Base-by-base conservation (phyloP, 2,888 invertebrate genomes). In the Noctua pronuba region DNA sequence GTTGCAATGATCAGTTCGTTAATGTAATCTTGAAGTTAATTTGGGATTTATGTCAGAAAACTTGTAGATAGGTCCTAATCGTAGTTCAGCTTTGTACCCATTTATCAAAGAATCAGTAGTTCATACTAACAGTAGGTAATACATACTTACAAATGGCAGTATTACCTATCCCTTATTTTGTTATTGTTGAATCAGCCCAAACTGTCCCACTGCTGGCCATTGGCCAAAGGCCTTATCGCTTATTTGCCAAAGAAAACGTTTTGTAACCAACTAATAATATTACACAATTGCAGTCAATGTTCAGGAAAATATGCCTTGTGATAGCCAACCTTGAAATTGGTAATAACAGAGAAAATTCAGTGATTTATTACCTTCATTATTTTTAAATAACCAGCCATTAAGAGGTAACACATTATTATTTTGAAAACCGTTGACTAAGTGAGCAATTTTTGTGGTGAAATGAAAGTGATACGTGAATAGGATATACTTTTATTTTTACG, bases 311-410 rank as follows among this genome's bases (percentile, higher is more conserved):
- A 16, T 18, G 13, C 8, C 16, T 55, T 65, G 81, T 78, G 64
- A 81, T 60, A 60, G 66, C 16, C 60, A 83, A 76, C 77, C 68
- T 70, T 78, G 69, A 64, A 80, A 78, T 81, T 64, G 38, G 78
- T 78, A 55, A 73, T 78, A 31, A 81, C 81, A 46, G 52, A 73
- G 81, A 80, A 81, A 80, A 55, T 46, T 46, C 18, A 55, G 16
- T 38, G 64, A 78, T 78, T 64, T 55, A 77, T 80, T 55, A 65
- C 78, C 81, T 31, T 62, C 55, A 73, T 73, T 81, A 73, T 65
- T 62, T 65, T 78, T 46, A 38, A 72, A 73, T n/a, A 73, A 65
- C 64, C 46, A 55, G 46, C 55, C 21, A 81, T 78, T 81, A 81
- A 46, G 55, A 41, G 16, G 44, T 55, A 38, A 65, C n/a, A 64